Evolutionary conservation across 2,113 vertebrate species (phyloP).

Genomic region (Petrocephalus microphthalmus): DNA sequence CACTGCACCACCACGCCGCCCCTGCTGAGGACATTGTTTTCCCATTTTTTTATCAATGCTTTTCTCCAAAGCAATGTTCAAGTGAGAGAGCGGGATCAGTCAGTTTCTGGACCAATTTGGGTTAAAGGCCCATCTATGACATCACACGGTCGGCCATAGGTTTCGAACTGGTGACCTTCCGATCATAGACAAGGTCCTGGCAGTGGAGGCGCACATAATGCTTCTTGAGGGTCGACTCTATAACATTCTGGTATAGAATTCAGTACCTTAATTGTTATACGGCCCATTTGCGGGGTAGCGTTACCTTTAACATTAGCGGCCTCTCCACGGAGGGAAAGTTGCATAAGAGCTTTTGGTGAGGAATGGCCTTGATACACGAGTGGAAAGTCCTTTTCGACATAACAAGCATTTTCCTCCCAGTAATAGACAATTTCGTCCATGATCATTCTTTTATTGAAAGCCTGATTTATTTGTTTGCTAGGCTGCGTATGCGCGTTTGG

Average conservation of each 20-base stretch:
- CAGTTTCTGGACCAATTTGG: not conserved
- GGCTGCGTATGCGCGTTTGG: not conserved
- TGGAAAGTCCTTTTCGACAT: not conserved
- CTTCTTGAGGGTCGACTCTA: not conserved
- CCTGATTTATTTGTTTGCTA: constrained; percentile 15
- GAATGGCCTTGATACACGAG: not conserved
- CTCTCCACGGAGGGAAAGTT: not conserved
- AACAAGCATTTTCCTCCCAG: constrained; percentile 3
- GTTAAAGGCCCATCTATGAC: not conserved
- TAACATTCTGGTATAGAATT: not conserved
- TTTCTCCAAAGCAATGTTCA: not conserved
- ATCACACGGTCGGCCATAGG: not conserved
- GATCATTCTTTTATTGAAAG: constrained; percentile 18
- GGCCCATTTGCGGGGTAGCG: not conserved
- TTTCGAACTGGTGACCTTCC: not conserved
- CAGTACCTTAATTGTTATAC: not conserved
- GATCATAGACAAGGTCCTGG: not conserved
- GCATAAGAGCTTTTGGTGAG: not conserved
- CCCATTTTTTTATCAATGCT: not conserved
- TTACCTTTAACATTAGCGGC: not conserved
- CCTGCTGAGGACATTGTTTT: not conserved
- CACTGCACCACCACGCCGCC: too few species aligned
- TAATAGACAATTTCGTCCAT: not conserved
- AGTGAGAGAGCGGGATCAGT: not conserved
- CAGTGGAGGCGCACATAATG: not conserved